These are phyloP conservation scores for Hymenopus coronatus DNA, from an alignment of 2,888 invertebrate genomes.

Conservation along the genomic window DNA sequence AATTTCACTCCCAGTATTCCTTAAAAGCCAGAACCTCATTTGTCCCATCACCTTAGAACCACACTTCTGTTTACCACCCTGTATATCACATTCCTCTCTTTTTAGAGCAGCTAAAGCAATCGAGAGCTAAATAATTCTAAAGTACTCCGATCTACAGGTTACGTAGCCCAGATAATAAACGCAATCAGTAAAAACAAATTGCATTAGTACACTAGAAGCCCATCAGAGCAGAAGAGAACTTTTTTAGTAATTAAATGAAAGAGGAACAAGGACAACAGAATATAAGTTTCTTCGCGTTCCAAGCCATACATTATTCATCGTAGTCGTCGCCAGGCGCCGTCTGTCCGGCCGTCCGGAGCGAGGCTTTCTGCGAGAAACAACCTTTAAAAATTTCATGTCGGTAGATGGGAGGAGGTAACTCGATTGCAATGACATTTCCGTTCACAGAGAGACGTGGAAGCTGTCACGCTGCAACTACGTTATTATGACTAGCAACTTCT, in stretches of 20 bases:
- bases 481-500: constrained; percentile 11
- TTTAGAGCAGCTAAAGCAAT: no score
- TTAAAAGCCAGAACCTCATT: no score
- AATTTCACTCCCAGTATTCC: no score
- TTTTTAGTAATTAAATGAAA: not conserved
- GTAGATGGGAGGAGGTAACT: not conserved
- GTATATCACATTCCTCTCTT: no score
- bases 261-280: not conserved
- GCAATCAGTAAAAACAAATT: not conserved
- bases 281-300: not conserved
- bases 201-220: not conserved
- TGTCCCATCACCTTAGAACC: no score
- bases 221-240: not conserved
- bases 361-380: not conserved
- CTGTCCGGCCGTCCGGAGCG: no score
- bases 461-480: constrained; percentile 6
- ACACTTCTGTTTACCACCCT: no score
- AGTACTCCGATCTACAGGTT: no score
- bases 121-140: no score
- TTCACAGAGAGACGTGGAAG: not conserved
- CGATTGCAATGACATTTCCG: constrained; percentile 18
- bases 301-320: not conserved
- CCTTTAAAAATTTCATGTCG: constrained; percentile 11
- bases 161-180: not conserved
- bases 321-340: not conserved